These are phyloP conservation scores for Peromyscus nudipes DNA, from an alignment of 2,797 vertebrate species.

Conservation along the genomic window DNA sequence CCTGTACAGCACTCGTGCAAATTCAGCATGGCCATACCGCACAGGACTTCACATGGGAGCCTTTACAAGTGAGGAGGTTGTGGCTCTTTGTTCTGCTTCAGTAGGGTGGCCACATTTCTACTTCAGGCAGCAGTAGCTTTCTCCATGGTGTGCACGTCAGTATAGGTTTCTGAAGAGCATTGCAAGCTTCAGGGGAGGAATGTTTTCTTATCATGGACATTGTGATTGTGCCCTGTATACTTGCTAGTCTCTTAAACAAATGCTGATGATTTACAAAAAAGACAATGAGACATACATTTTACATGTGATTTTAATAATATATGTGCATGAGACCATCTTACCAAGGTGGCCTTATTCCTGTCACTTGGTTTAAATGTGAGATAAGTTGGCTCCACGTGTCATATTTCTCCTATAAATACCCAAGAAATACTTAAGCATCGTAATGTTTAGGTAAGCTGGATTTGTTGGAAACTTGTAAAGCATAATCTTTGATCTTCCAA, in stretches of 20 bases:
- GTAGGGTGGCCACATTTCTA: background rate
- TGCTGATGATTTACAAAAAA: slow-evolving; percentile 4
- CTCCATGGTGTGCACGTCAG: background rate
- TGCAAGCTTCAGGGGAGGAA: background rate
- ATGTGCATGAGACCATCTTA: background rate
- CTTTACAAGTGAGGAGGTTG: background rate
- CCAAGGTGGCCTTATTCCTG: background rate
- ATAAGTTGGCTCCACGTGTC: background rate
- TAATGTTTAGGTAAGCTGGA: slow-evolving; percentile 13
- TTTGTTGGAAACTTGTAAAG: slow-evolving; percentile 54
- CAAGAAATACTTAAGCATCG: slow-evolving; percentile 40
- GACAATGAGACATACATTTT: background rate
- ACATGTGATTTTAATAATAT: slow-evolving; percentile 34
- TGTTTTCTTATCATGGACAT: background rate
- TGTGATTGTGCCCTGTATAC: background rate
- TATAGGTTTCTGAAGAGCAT: slow-evolving; percentile 1
- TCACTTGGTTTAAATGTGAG: slow-evolving; percentile 13
- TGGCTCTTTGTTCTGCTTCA: slow-evolving; percentile 34
- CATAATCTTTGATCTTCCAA: background rate
- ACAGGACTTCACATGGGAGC: slow-evolving; percentile 40
- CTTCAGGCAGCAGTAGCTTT: background rate
- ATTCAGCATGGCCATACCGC: slow-evolving; percentile 51
- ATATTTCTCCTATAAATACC: slow-evolving; percentile 21
- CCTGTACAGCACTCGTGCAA: background rate
- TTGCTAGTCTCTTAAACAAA: background rate